Evolutionary conservation across 2,888 invertebrate species (phyloP).

Genomic region (Meloe dianella): DNA sequence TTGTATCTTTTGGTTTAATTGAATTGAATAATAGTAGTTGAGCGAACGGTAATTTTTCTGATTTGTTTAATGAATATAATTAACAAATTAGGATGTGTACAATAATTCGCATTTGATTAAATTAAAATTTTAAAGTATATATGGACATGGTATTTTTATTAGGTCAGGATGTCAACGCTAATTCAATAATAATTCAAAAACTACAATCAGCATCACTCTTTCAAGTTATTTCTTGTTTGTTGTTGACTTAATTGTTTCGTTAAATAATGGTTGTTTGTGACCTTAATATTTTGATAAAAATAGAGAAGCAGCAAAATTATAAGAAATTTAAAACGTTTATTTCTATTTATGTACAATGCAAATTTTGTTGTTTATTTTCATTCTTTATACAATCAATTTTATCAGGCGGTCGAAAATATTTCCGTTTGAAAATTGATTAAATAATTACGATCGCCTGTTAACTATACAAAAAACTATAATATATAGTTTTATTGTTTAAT

Average conservation of each 20-base stretch:
- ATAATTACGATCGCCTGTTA: constrained; percentile 6
- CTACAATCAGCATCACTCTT: too few relatives aligned
- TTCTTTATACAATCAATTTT: neutral
- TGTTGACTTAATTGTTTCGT: constrained; percentile 26
- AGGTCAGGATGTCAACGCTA: constrained; percentile 55
- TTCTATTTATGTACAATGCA: neutral
- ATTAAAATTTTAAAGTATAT: constrained; percentile 36
- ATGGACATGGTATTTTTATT: constrained; percentile 36
- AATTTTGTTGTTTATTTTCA: neutral
- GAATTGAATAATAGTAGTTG: neutral
- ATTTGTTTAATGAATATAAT: constrained; percentile 37
- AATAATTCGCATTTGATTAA: constrained; percentile 40
- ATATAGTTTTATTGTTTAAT: constrained; percentile 25
- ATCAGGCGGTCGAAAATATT: neutral
- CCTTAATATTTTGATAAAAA: neutral
- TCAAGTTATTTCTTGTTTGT: neutral
- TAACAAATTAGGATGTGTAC: constrained; percentile 41
- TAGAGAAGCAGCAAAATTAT: neutral
- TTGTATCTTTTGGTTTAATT: too few relatives aligned
- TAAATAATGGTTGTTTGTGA: too few relatives aligned
- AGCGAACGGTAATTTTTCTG: constrained; percentile 18
- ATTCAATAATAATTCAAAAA: too few relatives aligned
- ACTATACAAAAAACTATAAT: constrained; percentile 28
- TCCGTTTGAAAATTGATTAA: neutral
- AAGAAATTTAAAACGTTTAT: neutral